These are phyloP conservation scores for Macrophya annulata DNA, from an alignment of 2,888 invertebrate genomes.

Conservation along the genomic window DNA sequence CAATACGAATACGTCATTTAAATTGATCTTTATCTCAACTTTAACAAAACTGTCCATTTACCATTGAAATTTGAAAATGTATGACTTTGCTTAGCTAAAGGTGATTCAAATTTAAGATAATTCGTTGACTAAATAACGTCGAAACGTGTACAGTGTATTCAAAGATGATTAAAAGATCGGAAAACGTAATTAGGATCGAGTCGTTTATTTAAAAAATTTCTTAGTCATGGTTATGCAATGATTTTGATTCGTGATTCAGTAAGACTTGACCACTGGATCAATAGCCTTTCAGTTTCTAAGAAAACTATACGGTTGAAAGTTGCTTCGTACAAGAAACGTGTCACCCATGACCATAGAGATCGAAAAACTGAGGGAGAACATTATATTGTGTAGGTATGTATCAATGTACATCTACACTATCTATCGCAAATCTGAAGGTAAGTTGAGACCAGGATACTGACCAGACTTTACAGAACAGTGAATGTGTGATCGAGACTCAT, in stretches of 20 bases:
- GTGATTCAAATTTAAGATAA: background rate
- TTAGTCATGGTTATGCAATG: background rate
- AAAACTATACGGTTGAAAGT: background rate
- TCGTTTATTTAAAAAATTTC: background rate
- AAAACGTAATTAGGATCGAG: background rate
- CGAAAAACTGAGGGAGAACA: background rate
- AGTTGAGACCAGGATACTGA: conserved; percentile 79
- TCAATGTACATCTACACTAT: background rate
- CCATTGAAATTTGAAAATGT: background rate
- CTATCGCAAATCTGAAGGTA: conserved; percentile 14
- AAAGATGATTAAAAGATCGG: background rate
- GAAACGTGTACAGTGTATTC: background rate
- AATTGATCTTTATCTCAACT: too few species aligned
- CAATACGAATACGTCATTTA: too few species aligned
- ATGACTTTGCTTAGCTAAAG: background rate
- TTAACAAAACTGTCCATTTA: background rate
- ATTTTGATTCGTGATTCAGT: conserved; percentile 2
- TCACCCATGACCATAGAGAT: background rate
- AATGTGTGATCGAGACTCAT: conserved; percentile 96
- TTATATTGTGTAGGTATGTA: background rate
- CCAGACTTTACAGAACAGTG: conserved; percentile 99
- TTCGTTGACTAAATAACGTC: background rate
- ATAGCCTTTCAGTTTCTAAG: background rate
- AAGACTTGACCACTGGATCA: background rate
- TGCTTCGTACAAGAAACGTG: background rate